Base-by-base conservation (phyloP, 2,113 vertebrate genomes). In the Phyllopteryx taeniolatus region DNA sequence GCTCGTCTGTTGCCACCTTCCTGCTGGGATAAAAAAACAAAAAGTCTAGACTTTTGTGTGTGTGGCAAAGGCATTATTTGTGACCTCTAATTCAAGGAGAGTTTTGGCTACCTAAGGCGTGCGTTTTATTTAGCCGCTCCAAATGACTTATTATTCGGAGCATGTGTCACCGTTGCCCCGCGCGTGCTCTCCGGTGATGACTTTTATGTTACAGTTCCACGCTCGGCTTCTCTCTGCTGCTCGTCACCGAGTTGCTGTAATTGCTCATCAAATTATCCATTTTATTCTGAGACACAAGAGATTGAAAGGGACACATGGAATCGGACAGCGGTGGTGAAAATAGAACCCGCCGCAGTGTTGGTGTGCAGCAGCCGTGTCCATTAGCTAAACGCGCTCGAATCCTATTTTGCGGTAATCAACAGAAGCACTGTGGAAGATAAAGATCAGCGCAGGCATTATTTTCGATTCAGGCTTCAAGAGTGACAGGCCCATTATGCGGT, bases 401-500 rank as follows among this genome's bases (percentile, higher is more conserved):
- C 80, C 81, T 89, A 85, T 90, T 93, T 87, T 88, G 74, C 69
- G 17, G 79, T 89, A 87, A 93, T 92, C 86, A 89, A 83, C 75
- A 84, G 83, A 86, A 88, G 86, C 81, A 71, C 72, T 42, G 72
- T 77, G 74, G 76, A 84, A 85, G 89, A 91, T 91, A 86, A 90
- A 87, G 86, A 85, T 86, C 81, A 73, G 70, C 43, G 11, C 33
- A 27, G 81, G 82, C 83, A 82, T 91, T 87, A 82, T 90, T 86
- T 86, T 81, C 76, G 68, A 67, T 78, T 83, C 84, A 86, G 79
- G 85, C 81, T 83, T 88, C 76, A 81, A 82, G 79, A 90, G 72
- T 91, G 91, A 86, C 90, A 90, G 87, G 81, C 82, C 82, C 77
- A 89, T 91, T 91, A 92, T 88, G 80, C 83, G 86, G 73, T 57